Evolutionary conservation across 2,113 vertebrate species (phyloP).

Genomic region (Callionymus lyra): DNA sequence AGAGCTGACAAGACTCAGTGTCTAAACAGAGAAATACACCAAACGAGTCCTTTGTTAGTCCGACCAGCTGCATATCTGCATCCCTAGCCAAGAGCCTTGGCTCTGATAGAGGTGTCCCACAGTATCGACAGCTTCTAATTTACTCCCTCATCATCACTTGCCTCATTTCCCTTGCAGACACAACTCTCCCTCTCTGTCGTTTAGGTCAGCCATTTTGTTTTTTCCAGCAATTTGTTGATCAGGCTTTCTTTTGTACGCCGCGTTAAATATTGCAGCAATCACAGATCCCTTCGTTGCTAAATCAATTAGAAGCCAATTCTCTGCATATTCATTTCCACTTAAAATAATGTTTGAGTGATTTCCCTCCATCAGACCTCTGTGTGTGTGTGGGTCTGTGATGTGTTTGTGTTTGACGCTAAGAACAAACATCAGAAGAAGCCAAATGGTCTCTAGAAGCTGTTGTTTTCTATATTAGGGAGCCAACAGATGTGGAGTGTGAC

Average conservation of each 20-base stretch:
- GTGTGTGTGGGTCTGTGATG: conserved; percentile 31
- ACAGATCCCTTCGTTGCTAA: conserved; percentile 18
- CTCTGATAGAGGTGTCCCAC: conserved; percentile 59
- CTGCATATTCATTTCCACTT: conserved; percentile 15
- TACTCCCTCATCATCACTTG: conserved; percentile 64
- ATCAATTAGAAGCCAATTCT: conserved; percentile 5
- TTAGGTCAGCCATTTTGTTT: conserved; percentile 59
- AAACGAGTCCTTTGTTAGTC: conserved; percentile 49
- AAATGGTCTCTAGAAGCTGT: conserved; percentile 35
- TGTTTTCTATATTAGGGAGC: conserved; percentile 42
- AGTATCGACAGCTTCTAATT: conserved; percentile 64
- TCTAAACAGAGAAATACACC: conserved; percentile 61
- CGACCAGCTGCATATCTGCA: conserved; percentile 54
- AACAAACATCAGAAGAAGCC: conserved; percentile 31
- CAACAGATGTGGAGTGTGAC: conserved; percentile 58
- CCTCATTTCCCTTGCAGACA: conserved; percentile 55
- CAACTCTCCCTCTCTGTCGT: conserved; percentile 55
- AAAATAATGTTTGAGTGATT: conserved; percentile 40
- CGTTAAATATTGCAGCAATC: conserved; percentile 37
- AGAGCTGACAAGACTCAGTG: conserved; percentile 60
- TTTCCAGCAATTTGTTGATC: conserved; percentile 45
- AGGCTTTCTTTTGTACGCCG: conserved; percentile 30
- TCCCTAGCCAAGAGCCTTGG: conserved; percentile 51
- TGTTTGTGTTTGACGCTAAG: conserved; percentile 5
- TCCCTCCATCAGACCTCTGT: conserved; percentile 32